Base-by-base conservation (phyloP, 2,113 vertebrate genomes). In the Pterocles burchelli region DNA sequence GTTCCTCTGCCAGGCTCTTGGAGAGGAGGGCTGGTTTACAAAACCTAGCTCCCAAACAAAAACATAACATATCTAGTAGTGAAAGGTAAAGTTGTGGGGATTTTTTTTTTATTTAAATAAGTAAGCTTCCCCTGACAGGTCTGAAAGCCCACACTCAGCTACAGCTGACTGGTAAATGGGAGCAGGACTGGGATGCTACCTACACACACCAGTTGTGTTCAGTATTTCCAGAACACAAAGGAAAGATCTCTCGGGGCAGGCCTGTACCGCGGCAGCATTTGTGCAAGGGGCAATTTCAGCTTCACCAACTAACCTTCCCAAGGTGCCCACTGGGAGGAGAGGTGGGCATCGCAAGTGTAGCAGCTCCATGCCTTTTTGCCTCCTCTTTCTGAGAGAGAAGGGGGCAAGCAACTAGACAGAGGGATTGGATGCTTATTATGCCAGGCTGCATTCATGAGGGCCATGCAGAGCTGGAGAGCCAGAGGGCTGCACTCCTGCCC, bases 261-360 rank as follows among this genome's bases (percentile, higher is more conserved):
- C 15, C 43, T 65, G 20, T 33, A 28, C 58, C 43, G 13, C 25
- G 45, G 54, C 59, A 89, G 49, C 31, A 48, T 59, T 55, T 71
- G 51, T 38, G 45, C 43, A 43, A 29, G 13, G 7, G 9, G 10
- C 46, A 94, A 19, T 57, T 85, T 82, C 84, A 75, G 57, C 61
- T 89, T 71, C 48, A 59, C 8, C 80, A 81, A 5, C 38, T 33
- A 28, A 84, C 26, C 38, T 58, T 28, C 48, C n/a, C 28, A 67
- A 1, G 18, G 11, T 71, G 29, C 24, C 49, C 45, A 63, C 15
- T 0, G 0, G 43, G 34, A 85, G 34, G 58, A 58, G 25, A 92
- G 29, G 17, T 38, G 25, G 28, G 31, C 3, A 0, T 52, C 3
- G 0, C 48, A 52, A 43, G 22, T 9, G 36, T 14, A 80, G 26